Evolutionary conservation across 2,113 vertebrate species (phyloP).

Genomic region (human): GRCh38 chrX:25033501-25034000

Average conservation of each 20-base stretch:
- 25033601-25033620: constrained; percentile 47
- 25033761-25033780: background rate
- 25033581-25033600: constrained; percentile 58
- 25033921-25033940: background rate
- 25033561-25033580: constrained; percentile 14
- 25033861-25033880: background rate
- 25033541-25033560: constrained; percentile 60
- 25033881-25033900: background rate
- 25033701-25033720: constrained; percentile 32
- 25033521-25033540: constrained; percentile 40
- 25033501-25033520: constrained; percentile 48
- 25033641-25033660: constrained; percentile 61
- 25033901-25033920: background rate
- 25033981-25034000: background rate
- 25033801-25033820: constrained; percentile 38
- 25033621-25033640: constrained; percentile 53
- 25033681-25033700: constrained; percentile 24
- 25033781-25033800: background rate
- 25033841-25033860: background rate
- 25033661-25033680: constrained; percentile 31
- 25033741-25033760: constrained; percentile 3
- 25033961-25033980: background rate
- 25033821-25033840: constrained; percentile 49
- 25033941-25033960: background rate
- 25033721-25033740: constrained; percentile 34